Evolutionary conservation across 2,113 vertebrate species (phyloP), one percentile per base, ranked within the genome.

Genomic region (Dermatemys mawii): DNA sequence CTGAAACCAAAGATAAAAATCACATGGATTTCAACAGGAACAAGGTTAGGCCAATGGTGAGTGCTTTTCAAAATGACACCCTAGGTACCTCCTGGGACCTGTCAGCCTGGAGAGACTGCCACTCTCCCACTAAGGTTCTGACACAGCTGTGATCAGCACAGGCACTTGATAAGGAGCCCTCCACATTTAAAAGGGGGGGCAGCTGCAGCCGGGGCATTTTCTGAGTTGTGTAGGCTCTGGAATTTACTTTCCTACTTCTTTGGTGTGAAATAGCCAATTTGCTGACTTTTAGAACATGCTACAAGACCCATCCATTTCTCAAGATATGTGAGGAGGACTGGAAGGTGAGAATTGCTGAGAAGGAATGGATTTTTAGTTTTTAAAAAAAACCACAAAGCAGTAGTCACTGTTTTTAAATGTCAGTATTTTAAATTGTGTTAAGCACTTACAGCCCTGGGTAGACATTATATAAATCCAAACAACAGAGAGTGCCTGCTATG

Each of bases 121-220:
- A 51, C 29, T 94, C 87, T 70, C 81, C 84, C n/a, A n/a, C 50
- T 60, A 27, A n/a, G 60, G 50, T 83, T 2, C 1, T 93, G 16
- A 35, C 63, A 70, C 11, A 86, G 83, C 81, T 91, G 89, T 94
- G 81, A 97, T 88, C 89, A 93, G 86, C 48, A 93, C 81, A 93
- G 83, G 79, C 83, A 32, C 54, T 51, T n/a, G 35, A 70, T 70
- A 57, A 57, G 67, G 46, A 84, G 57, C 48, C 79, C 79, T 91
- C 86, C 13, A 29, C 27, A 57, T 29, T 57, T 13, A 57, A 29
- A 27, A 57, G 29, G 55, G 86, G 78, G 84, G 93, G 90, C 22
- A 63, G 50, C 48, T 90, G 44, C 11, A 86, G 51, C 17, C 83
- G 38, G 88, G 76, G 49, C 26, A 24, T 83, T 90, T 90, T 76